Evolutionary conservation across 92 coral and sea anemone species (phyloP), one percentile per base, ranked within the genome.

Genomic region (Nematostella vectensis): DNA sequence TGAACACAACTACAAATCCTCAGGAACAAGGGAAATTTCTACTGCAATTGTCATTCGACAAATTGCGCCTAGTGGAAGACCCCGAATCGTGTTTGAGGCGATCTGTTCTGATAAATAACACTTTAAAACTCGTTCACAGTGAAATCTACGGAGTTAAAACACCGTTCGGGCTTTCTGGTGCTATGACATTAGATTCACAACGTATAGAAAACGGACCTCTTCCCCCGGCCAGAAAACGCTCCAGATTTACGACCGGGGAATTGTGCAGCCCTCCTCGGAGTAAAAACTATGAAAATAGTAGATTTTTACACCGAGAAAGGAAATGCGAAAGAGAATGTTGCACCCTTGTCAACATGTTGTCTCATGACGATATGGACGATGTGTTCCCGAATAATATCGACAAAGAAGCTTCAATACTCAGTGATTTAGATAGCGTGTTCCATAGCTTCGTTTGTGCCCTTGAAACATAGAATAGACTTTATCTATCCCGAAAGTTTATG

Each of bases 51-150:
- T 86, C 98, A 38, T 72, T 91, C 54, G 91, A 91, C 73, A 91
- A 91, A 74, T 79, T 91, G 25, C 82, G 95, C 36, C 81, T 68
- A 18, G 57, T 91, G 0, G 98, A 91, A 48, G 98, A 91, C 59
- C 98, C 95, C 2, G 98, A 91, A 54, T 83, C 82, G 50, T 85
- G 84, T 59, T 62, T 91, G 20, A 68, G 98, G 21, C 79, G 98
- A 8, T 81, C 98, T 0, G 98, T 91, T 24, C 72, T 91, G 49
- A 91, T 91, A 62, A 91, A 87, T 67, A 91, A 91, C 75, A 91
- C 98, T 9, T 44, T 91, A 33, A 86, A 86, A 75, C 77, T 83
- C 53, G 76, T 91, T 2, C 95, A 83, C 64, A 75, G 65, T 63
- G 80, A 85, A 57, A 62, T 85, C 50, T 80, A 85, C 50, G 69